Percentiles rank a stretch among this genome's conserved stretches.
Conservation (phyloP, 64 coral and sea anemone genomes). For the Stichodactyla mertensii region DNA sequence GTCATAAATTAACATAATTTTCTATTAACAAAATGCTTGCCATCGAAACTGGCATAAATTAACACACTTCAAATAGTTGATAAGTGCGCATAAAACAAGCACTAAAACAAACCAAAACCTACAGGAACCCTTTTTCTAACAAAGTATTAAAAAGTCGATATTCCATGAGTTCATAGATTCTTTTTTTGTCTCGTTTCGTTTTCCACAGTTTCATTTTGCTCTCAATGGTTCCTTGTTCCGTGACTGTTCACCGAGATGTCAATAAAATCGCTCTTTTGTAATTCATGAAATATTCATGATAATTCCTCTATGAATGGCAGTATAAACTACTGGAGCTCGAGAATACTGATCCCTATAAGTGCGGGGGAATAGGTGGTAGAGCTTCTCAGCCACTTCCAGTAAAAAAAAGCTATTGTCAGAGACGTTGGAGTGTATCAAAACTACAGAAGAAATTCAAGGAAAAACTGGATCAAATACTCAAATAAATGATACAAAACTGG, state of each 20-base stretch:
- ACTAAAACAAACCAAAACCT: background rate
- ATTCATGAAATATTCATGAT: background rate
- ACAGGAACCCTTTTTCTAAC: background rate
- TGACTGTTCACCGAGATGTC: background rate
- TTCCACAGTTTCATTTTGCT: background rate
- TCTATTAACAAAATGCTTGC: background rate
- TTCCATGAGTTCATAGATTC: background rate
- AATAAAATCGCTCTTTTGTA: background rate
- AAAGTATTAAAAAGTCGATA: background rate
- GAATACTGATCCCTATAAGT: background rate
- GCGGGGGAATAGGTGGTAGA: background rate
- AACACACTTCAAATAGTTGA: background rate
- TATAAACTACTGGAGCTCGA: background rate
- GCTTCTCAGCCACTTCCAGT: background rate
- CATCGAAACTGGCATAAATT: background rate
- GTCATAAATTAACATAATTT: constrained; percentile 16
- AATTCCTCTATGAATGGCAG: constrained; percentile 16
- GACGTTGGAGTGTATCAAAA: background rate
- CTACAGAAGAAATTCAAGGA: background rate
- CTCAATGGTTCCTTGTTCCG: background rate
- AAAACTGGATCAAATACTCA: background rate
- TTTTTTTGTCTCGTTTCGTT: background rate
- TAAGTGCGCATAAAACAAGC: background rate
- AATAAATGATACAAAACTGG: too few relatives aligned
- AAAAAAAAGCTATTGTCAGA: background rate